Conservation (phyloP, 2,888 invertebrate species). For the Campoplex nolae region DNA sequence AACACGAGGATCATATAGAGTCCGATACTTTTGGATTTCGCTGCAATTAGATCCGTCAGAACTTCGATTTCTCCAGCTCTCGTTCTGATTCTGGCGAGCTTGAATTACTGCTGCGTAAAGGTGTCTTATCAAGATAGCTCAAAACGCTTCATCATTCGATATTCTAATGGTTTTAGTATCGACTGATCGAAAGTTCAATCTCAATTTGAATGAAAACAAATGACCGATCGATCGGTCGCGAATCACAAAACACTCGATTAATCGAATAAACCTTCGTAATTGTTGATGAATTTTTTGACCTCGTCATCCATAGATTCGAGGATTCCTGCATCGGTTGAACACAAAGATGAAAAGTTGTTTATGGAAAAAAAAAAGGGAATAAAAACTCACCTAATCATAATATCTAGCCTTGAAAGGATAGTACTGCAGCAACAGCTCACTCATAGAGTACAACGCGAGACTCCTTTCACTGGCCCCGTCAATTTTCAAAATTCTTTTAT, state of each 20-base stretch:
- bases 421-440: conserved; percentile 77
- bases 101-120: too few relatives aligned
- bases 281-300: neutral
- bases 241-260: neutral
- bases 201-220: neutral
- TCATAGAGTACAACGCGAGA: conserved; percentile 70
- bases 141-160: too few relatives aligned
- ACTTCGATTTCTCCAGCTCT: too few relatives aligned
- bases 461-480: conserved; percentile 28
- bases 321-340: too few relatives aligned
- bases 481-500: conserved; percentile 1
- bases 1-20: neutral
- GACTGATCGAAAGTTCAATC: too few relatives aligned
- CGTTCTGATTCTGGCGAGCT: neutral
- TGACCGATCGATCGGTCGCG: neutral
- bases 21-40: neutral
- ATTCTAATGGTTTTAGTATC: too few relatives aligned
- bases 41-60: neutral
- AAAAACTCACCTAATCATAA: conserved; percentile 83
- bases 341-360: neutral
- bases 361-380: neutral
- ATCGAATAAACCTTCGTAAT: neutral
- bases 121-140: too few relatives aligned
- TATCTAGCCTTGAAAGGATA: conserved; percentile 78
- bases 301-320: neutral